These are phyloP conservation scores for Musca vetustissima DNA, from an alignment of 1,140 invertebrate species.

Conservation along the genomic window DNA sequence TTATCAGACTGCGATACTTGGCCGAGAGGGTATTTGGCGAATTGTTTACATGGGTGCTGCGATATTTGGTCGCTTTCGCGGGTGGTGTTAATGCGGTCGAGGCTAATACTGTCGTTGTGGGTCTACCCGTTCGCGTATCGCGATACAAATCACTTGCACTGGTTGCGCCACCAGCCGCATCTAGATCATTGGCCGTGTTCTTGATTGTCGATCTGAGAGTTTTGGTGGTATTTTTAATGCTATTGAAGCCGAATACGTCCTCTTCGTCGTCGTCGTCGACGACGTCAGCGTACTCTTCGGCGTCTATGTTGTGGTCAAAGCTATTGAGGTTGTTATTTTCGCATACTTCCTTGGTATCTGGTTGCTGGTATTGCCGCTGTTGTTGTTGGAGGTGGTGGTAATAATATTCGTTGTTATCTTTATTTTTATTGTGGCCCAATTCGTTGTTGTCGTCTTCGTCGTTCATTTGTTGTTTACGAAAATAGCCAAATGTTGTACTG, in stretches of 20 bases:
- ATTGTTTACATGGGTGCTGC: conserved; percentile 18
- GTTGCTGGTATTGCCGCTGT: background rate
- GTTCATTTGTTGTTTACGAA: conserved; percentile 10
- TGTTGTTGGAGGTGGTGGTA: background rate
- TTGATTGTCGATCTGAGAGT: background rate
- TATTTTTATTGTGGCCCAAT: conserved; percentile 1
- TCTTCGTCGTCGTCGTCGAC: conserved; percentile 57
- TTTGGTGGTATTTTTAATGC: background rate
- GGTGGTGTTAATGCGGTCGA: background rate
- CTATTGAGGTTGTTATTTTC: no score
- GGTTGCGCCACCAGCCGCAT: background rate
- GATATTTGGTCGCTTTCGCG: conserved; percentile 24
- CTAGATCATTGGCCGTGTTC: background rate
- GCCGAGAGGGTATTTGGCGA: conserved; percentile 58
- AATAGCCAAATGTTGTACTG: background rate
- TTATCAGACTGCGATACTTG: conserved; percentile 81
- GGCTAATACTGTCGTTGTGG: background rate
- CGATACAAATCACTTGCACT: background rate
- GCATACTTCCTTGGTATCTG: background rate
- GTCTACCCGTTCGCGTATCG: no score
- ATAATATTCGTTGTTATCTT: conserved; percentile 12
- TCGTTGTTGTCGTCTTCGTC: conserved; percentile 18
- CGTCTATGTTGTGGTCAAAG: background rate
- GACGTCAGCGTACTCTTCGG: background rate
- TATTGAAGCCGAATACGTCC: conserved; percentile 41